Conservation (phyloP, 2,113 vertebrate genomes). For the Phylloscopus trochiloides region DNA sequence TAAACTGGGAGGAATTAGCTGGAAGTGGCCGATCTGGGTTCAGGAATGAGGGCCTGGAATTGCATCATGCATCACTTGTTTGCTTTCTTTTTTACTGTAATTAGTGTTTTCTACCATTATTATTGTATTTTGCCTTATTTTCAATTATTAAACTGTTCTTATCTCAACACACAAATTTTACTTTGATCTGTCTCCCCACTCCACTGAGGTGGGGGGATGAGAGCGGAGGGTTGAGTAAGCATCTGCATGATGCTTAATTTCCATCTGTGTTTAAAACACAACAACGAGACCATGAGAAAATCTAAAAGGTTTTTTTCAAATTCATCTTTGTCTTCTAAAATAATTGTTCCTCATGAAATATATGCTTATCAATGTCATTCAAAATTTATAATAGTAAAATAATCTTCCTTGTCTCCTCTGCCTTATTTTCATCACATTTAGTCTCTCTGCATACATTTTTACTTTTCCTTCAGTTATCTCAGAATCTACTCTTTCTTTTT, state of each 20-base stretch:
- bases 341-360: neutral
- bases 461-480: neutral
- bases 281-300: neutral
- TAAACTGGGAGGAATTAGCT: neutral
- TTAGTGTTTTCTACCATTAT: neutral
- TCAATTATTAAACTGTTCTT: neutral
- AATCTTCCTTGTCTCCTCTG: neutral
- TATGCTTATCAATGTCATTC: neutral
- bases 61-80: neutral
- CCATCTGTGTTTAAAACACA: neutral
- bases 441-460: neutral
- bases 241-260: neutral
- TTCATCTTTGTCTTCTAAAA: neutral
- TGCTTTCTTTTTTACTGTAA: neutral
- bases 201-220: too few species aligned
- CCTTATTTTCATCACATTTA: neutral
- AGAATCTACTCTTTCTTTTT: neutral
- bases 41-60: neutral
- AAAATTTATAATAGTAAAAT: neutral
- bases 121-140: neutral
- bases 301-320: neutral
- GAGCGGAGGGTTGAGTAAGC: accelerated
- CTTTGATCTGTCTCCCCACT: neutral
- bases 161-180: neutral
- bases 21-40: accelerated